Base-by-base conservation (phyloP, 35 echinoderm and acorn worm species). In the Hemicentrotus pulcherrimus region DNA sequence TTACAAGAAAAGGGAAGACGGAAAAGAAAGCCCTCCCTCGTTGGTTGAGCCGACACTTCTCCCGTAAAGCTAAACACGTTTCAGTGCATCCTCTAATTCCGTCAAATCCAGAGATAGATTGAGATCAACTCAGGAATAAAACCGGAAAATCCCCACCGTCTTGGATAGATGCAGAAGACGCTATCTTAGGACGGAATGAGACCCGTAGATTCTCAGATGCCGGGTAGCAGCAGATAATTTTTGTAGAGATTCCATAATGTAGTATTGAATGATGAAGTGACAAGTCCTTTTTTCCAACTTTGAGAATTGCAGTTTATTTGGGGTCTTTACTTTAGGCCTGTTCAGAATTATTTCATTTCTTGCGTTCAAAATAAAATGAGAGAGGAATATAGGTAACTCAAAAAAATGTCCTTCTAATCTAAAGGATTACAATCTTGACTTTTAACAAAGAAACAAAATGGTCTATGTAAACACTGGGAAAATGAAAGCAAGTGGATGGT, bases 41-140 rank as follows among this genome's bases (percentile, higher is more conserved):
- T 9, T 47, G 16, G 65, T 45, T 45, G 32, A 8, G 19, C 46
- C 46, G 88, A 90, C 88, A 47, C 32, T 90, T 90, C 46, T 90
- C 19, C 32, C 24, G 88, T 90, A 90, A 90, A 9, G 31, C 88
- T 90, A 46, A 47, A 90, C 88, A 90, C 32, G n/a, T 90, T 90
- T 90, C 88, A 5, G 12, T 30, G 5, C 6, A 14, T 90, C 88
- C 31, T 47, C 32, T 90, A 90, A 90, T 90, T 90, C 88, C 32
- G 32, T 32, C 88, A 90, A 41, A 35, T 45, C 32, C 88, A 33
- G 12, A 18, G 88, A 90, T 22, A 41, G 88, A 33, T 89, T 18
- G 4, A 90, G 46, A 90, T 33, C 30, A 28, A 4, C 88, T 90
- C 19, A 2, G 24, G 31, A 47, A 90, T 45, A 13, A 90, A 45